Evolutionary conservation across 1,140 invertebrate species (phyloP).

Genomic region (Saccostrea cuccullata): DNA sequence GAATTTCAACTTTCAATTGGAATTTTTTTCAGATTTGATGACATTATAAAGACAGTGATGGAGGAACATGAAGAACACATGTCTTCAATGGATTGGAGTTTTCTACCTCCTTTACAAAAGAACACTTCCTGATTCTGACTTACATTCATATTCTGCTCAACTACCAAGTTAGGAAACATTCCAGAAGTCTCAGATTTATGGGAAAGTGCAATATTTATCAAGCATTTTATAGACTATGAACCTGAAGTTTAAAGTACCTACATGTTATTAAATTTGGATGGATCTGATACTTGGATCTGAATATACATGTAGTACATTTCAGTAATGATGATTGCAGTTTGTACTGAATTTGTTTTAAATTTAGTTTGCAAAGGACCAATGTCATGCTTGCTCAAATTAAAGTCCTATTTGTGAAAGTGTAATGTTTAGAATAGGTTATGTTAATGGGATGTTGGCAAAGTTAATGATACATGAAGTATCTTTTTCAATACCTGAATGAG

Average conservation of each 20-base stretch:
- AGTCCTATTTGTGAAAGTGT: too few species aligned
- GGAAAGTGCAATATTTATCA: conserved; percentile 1
- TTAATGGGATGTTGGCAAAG: too few species aligned
- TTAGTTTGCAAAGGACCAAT: too few species aligned
- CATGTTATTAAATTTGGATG: not conserved
- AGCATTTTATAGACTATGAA: not conserved
- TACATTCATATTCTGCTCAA: too few species aligned
- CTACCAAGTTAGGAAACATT: not conserved
- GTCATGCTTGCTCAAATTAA: too few species aligned
- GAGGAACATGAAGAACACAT: conserved; percentile 44
- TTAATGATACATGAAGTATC: too few species aligned
- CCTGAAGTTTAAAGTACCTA: not conserved
- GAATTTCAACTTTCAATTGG: too few species aligned
- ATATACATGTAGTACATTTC: not conserved
- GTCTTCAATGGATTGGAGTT: conserved; percentile 47
- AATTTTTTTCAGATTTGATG: conserved; percentile 33
- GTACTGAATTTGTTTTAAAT: too few species aligned
- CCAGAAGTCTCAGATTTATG: not conserved
- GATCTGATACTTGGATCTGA: not conserved
- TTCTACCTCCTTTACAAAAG: conserved; percentile 44
- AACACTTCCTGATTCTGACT: not conserved
- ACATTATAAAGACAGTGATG: conserved; percentile 28
- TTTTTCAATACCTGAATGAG: too few species aligned
- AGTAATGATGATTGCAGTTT: too few species aligned
- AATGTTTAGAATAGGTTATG: too few species aligned